These are phyloP conservation scores for Octomys mimax DNA, from an alignment of 2,797 vertebrate genomes.

Conservation along the genomic window DNA sequence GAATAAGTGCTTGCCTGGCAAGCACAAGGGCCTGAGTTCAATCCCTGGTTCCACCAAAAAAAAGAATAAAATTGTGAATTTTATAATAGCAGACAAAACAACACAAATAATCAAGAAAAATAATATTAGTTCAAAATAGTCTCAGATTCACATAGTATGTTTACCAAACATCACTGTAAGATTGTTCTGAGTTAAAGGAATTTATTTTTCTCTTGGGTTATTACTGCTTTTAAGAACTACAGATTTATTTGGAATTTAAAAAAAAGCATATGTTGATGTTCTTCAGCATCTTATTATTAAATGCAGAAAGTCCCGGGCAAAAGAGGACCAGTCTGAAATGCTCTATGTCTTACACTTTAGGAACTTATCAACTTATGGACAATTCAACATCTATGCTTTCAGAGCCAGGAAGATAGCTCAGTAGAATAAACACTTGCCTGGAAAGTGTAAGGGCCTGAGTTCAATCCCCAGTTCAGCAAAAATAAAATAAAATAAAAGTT, in stretches of 20 bases:
- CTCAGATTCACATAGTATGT: slow-evolving; percentile 9
- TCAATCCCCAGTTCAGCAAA: too few relatives aligned
- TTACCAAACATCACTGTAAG: neutral
- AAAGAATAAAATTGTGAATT: neutral
- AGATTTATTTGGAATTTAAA: neutral
- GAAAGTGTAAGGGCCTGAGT: too few relatives aligned
- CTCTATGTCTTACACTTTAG: neutral
- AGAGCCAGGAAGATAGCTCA: too few relatives aligned
- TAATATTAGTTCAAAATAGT: neutral
- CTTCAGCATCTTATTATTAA: neutral
- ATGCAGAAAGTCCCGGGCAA: neutral
- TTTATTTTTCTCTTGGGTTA: neutral
- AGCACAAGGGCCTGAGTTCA: too few relatives aligned
- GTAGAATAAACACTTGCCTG: too few relatives aligned
- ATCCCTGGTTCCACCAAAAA: too few relatives aligned
- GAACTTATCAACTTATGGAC: neutral
- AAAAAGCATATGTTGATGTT: neutral
- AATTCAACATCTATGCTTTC: neutral
- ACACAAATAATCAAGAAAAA: neutral
- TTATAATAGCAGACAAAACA: slow-evolving; percentile 5
- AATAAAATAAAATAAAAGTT: too few relatives aligned
- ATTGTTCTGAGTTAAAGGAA: neutral
- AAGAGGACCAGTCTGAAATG: neutral
- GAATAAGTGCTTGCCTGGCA: too few relatives aligned
- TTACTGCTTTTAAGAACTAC: neutral